Percentiles rank a stretch among this genome's conserved stretches.
Conservation (phyloP, 2,888 invertebrate species). For the Xiphydria camelus region DNA sequence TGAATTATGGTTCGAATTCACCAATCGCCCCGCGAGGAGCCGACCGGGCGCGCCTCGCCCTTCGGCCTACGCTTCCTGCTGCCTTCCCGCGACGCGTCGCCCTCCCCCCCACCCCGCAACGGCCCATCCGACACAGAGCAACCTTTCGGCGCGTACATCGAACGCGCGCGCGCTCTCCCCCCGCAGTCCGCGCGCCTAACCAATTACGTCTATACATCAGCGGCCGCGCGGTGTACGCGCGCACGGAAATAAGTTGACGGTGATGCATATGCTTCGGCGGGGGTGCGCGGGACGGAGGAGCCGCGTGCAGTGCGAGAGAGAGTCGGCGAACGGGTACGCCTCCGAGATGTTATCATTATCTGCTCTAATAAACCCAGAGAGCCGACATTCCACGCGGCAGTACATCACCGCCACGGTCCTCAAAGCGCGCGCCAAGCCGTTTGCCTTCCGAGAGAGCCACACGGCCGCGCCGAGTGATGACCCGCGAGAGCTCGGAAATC, state of each 20-base stretch:
- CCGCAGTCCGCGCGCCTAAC: slow-evolving; percentile 48
- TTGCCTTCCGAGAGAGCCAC: not conserved
- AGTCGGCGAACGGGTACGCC: slow-evolving; percentile 34
- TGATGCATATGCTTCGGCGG: slow-evolving; percentile 46
- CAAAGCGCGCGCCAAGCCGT: slow-evolving; percentile 6
- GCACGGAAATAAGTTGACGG: slow-evolving; percentile 52
- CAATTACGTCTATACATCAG: slow-evolving; percentile 52
- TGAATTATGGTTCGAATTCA: slow-evolving; percentile 29
- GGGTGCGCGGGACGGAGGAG: slow-evolving; percentile 14
- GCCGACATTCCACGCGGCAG: slow-evolving; percentile 42
- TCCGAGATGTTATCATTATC: slow-evolving; percentile 53
- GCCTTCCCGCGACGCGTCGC: not conserved
- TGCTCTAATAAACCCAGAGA: slow-evolving; percentile 50
- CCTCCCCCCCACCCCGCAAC: slow-evolving; percentile 1
- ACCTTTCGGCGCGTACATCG: slow-evolving; percentile 9
- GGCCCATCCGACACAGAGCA: not conserved
- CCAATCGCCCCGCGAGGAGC: slow-evolving; percentile 10
- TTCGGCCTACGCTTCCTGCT: slow-evolving; percentile 1
- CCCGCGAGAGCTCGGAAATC: slow-evolving; percentile 19
- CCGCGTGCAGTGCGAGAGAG: slow-evolving; percentile 10
- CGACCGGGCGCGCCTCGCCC: slow-evolving; percentile 5
- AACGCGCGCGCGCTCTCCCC: too few species aligned
- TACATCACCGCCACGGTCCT: slow-evolving; percentile 36
- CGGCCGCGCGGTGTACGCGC: slow-evolving; percentile 31
- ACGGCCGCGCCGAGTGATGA: slow-evolving; percentile 16